Evolutionary conservation across 2,888 invertebrate species (phyloP).

Genomic region (Ceratothoa steindachneri): DNA sequence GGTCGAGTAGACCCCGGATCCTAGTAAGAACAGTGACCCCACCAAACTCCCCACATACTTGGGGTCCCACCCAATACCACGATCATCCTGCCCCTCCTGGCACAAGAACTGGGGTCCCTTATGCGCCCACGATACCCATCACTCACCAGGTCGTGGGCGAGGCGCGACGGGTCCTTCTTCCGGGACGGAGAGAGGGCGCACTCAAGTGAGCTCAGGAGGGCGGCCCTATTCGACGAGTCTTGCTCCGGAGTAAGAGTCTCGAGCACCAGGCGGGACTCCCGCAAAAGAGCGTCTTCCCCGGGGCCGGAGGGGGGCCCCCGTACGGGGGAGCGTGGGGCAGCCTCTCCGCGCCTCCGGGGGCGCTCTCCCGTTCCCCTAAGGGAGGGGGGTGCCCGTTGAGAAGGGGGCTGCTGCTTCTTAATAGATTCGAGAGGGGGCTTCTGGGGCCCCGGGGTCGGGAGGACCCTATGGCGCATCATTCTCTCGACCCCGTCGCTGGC

Average conservation of each 20-base stretch:
- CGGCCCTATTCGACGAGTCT: constrained; percentile 1
- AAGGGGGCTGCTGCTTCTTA: not conserved
- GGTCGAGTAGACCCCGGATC: too few relatives aligned
- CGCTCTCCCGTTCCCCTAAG: not conserved
- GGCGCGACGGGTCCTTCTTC: too few relatives aligned
- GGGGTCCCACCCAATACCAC: too few relatives aligned
- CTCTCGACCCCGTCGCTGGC: constrained; percentile 44
- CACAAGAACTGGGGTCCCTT: too few relatives aligned
- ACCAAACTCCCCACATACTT: too few relatives aligned
- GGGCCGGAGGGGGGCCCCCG: constrained; percentile 37
- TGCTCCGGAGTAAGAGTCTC: constrained; percentile 39
- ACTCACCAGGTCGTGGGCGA: too few relatives aligned
- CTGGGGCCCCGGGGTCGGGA: too few relatives aligned
- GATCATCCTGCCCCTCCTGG: too few relatives aligned
- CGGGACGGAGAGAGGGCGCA: too few relatives aligned
- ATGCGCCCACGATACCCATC: too few relatives aligned
- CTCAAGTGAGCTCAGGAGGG: too few relatives aligned
- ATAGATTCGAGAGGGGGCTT: not conserved
- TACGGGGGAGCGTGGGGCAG: constrained; percentile 13
- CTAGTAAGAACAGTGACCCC: too few relatives aligned
- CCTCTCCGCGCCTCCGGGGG: not conserved
- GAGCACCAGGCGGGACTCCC: constrained; percentile 40
- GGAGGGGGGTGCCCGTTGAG: not conserved
- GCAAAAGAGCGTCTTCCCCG: constrained; percentile 38
- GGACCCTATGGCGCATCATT: constrained; percentile 7